Evolutionary conservation across 2,888 invertebrate species (phyloP), one percentile per base, ranked within the genome.

Genomic region (Lithophane ornitopus): DNA sequence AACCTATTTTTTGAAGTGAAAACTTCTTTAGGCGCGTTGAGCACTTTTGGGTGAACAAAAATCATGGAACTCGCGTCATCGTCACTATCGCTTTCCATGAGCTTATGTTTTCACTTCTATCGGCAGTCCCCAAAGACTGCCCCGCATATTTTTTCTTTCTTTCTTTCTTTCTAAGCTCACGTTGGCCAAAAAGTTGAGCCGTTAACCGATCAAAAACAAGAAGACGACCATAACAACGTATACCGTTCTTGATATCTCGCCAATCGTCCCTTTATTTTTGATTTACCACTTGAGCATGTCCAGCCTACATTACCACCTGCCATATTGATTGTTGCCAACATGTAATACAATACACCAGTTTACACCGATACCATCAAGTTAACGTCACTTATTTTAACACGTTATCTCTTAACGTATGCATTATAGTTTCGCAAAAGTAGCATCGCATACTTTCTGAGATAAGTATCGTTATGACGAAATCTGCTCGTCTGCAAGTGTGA

Each of bases 391-490:
- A 73, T 79, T 72, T 82, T 74, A 75, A 61, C 81, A 81, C 70
- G 62, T 88, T 89, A 89, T 87, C 88, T 83, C 22, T 70, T 74
- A 81, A 85, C 65, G 73, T 85, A 87, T 85, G 82, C 59, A 79
- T 81, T 87, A 85, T 85, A 78, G 78, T 85, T 84, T 83, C 82
- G 80, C 81, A 76, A 82, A 86, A 83, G 84, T 85, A 74, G 68
- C 81, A 34, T 77, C 76, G 68, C 81, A 79, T 80, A 80, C 73
- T 66, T 86, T 75, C 61, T 52, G 69, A 70, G 88, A 87, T 88
- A 78, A 65, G 11, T 44, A 89, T 89, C 88, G 76, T 82, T 88
- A 82, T 85, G 86, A 85, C 78, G 87, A 85, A 88, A 88, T 89
- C 80, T 80, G 81, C 81, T 85, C 82, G 76, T 85, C 85, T 77